Percentiles rank a stretch among this genome's conserved stretches.
These are phyloP conservation scores for Drosophila hydei DNA, from an alignment of 1,140 invertebrate genomes.

Conservation along the genomic window DNA sequence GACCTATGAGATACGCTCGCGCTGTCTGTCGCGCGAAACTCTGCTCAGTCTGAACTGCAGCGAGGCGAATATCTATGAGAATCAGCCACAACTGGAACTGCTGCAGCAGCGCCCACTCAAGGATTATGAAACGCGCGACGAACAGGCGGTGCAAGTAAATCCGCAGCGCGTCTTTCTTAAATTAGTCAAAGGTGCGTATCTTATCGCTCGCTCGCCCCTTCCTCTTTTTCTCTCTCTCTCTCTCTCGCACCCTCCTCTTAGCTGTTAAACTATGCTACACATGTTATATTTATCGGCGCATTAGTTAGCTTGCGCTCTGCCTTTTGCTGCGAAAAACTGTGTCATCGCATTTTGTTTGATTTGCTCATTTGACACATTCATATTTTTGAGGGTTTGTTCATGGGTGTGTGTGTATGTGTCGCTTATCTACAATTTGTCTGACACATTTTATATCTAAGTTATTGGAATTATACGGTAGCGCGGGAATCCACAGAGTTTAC, in stretches of 20 bases:
- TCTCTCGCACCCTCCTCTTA: too few species aligned
- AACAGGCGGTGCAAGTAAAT: conserved; percentile 86
- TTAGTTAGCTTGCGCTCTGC: conserved; percentile 3
- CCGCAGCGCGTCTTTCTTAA: conserved; percentile 86
- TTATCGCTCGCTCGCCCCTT: conserved; percentile 20
- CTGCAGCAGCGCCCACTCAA: conserved; percentile 74
- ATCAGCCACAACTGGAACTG: conserved; percentile 66
- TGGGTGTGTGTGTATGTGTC: conserved; percentile 16
- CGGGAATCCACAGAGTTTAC: conserved; percentile 20
- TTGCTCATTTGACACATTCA: conserved; percentile 67
- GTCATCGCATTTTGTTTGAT: conserved; percentile 56
- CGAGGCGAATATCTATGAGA: conserved; percentile 63
- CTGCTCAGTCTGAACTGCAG: conserved; percentile 61
- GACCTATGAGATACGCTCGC: conserved; percentile 56
- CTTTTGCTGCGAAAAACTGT: conserved; percentile 33
- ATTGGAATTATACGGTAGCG: conserved; percentile 27
- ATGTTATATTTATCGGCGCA: conserved; percentile 1
- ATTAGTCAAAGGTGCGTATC: conserved; percentile 84
- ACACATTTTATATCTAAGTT: neutral
- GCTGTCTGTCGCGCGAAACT: conserved; percentile 64
- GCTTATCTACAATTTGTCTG: conserved; percentile 20
- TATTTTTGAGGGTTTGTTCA: conserved; percentile 14
- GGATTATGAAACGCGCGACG: conserved; percentile 73
- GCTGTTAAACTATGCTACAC: neutral
- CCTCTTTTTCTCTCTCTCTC: conserved; percentile 2